A percentile compares a stretch with the other conserved stretches of the same genome.
Evolutionary conservation across 2,797 vertebrate genomes (phyloP).

Genomic region (Tarsius wallacei): DNA sequence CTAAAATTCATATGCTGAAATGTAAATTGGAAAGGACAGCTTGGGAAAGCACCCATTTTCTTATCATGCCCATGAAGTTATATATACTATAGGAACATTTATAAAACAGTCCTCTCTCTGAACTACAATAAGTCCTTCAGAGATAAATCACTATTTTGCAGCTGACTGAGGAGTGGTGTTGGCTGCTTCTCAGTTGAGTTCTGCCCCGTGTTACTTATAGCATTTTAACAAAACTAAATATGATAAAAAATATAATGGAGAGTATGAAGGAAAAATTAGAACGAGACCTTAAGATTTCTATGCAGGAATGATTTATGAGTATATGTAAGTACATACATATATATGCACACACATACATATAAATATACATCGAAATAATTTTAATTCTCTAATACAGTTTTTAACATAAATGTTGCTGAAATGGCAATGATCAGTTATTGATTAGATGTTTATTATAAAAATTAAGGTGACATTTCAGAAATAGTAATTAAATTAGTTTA

Average conservation of each 20-base stretch:
- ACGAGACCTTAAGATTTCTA: background rate
- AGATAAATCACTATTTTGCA: background rate
- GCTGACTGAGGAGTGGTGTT: background rate
- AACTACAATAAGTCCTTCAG: background rate
- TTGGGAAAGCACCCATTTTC: background rate
- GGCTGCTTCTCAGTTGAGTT: background rate
- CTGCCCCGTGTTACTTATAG: background rate
- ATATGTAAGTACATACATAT: background rate
- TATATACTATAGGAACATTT: background rate
- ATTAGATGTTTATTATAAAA: background rate
- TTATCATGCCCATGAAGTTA: background rate
- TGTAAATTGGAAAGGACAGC: background rate
- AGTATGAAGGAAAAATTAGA: background rate
- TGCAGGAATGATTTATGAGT: background rate
- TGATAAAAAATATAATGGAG: background rate
- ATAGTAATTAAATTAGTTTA: slow-evolving; percentile 53
- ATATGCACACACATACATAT: background rate
- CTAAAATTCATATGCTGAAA: background rate
- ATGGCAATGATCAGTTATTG: background rate
- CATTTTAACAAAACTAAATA: background rate
- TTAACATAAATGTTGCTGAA: background rate
- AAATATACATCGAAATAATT: background rate
- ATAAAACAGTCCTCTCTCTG: background rate
- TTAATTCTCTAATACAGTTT: background rate
- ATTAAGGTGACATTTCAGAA: background rate